Evolutionary conservation across 2,797 vertebrate genomes (phyloP), one percentile per base, ranked within the genome.

Genomic region (Chaetophractus vellerosus): DNA sequence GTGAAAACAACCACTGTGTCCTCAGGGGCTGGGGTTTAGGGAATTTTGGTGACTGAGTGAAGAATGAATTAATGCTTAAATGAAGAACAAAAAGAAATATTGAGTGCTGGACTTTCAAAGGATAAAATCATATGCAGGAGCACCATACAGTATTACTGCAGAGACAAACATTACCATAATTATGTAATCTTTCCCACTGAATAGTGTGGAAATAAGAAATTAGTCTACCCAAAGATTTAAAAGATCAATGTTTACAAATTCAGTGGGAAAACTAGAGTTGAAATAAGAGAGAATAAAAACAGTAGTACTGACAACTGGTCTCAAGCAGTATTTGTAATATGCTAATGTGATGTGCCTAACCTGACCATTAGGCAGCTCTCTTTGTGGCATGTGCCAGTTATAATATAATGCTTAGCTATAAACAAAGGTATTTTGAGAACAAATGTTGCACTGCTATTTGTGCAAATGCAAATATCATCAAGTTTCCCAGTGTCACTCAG

Each of bases 61-160:
- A 75, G 24, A 86, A 71, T 50, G 82, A 88, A 76, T 38, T 33
- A 81, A 80, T 69, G 55, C 31, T 52, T 68, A 95, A 74, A 38
- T 38, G 55, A 74, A 71, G 38, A n/a, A 66, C 19, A 21, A 55
- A 74, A 28, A 21, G 14, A 72, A 63, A 68, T 18, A 79, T 7
- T 33, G 45, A 92, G n/a, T 59, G 61, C 10, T 83, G 23, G n/a
- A 24, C 28, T 61, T 86, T 21, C 11, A 23, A 72, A 93, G 7
- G 24, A 88, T 64, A 57, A 91, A 76, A 78, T 48, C 41, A 38
- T 57, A 85, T 31, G 41, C 16, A 71, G 72, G 90, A 89, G 31
- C 10, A 84, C 15, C 61, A 68, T 26, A 91, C 1, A 15, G 9
- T 7, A 63, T 24, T 66, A 50, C 85, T 85, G 19, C 16, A 48